phyloP scores from a whole-genome alignment of 2,888 invertebrate species.

The Lepetodrilus schrolli region DNA sequence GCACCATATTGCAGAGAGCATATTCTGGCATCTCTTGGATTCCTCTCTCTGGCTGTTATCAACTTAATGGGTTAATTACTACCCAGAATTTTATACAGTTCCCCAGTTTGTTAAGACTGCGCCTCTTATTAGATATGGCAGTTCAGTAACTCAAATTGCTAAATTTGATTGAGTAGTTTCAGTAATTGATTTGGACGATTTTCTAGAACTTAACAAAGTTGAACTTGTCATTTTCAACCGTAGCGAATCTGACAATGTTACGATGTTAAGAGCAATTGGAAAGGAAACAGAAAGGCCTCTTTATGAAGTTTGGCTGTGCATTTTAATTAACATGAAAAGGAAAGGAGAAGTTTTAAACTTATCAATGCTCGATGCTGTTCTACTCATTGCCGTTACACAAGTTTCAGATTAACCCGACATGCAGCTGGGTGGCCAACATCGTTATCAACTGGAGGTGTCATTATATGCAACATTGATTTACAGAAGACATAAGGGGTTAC shows the following conservation, averaged over 20 bases:
- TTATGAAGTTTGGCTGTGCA: slow-evolving; percentile 24
- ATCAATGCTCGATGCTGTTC: neutral
- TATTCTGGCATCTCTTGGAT: no score
- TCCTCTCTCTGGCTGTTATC: neutral
- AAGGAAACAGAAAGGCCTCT: neutral
- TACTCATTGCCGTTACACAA: no score
- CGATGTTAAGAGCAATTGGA: slow-evolving; percentile 27
- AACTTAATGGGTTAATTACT: neutral
- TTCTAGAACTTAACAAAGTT: slow-evolving; percentile 21
- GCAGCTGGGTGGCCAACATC: no score
- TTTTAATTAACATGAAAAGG: slow-evolving; percentile 20
- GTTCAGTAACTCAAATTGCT: slow-evolving; percentile 8
- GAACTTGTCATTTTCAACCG: slow-evolving; percentile 21
- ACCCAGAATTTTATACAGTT: neutral
- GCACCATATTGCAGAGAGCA: no score
- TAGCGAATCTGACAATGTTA: slow-evolving; percentile 15
- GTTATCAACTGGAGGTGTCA: no score
- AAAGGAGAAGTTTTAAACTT: slow-evolving; percentile 14
- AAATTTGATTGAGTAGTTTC: slow-evolving; percentile 29
- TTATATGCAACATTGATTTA: no score
- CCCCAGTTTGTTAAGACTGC: neutral
- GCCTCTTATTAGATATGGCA: slow-evolving; percentile 4
- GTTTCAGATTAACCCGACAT: no score
- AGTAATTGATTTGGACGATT: slow-evolving; percentile 21
- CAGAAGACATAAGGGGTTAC: no score